phyloP scores from a whole-genome alignment of 2,888 invertebrate genomes.

The Mystacides longicornis region DNA sequence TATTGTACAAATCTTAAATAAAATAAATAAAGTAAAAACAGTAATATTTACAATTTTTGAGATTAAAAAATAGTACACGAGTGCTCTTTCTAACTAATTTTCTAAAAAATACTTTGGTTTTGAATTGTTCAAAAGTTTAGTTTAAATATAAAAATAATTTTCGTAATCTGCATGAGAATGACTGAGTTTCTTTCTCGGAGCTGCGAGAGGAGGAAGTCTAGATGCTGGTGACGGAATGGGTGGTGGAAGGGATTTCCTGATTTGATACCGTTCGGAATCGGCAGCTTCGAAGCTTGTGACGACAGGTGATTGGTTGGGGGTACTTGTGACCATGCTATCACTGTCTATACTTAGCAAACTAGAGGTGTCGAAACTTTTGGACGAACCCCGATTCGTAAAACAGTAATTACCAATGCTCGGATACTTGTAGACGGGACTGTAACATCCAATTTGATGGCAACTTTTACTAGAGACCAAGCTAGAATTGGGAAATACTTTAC shows the following conservation, averaged over 20 bases:
- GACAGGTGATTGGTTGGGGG: conserved; percentile 23
- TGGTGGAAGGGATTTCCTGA: conserved; percentile 9
- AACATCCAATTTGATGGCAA: conserved; percentile 31
- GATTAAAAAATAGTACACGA: neutral
- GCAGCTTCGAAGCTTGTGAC: conserved; percentile 16
- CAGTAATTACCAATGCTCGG: conserved; percentile 43
- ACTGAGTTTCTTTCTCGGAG: conserved; percentile 30
- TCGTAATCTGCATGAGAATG: conserved; percentile 55
- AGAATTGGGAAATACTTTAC: conserved; percentile 8
- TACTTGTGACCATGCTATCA: conserved; percentile 25
- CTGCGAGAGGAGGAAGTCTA: conserved; percentile 22
- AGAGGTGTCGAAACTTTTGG: conserved; percentile 30
- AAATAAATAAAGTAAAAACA: neutral
- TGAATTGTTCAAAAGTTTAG: conserved; percentile 4
- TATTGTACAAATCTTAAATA: too few relatives aligned
- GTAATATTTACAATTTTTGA: neutral
- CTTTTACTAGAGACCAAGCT: conserved; percentile 24
- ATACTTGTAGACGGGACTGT: conserved; percentile 46
- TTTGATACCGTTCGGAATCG: conserved; percentile 23
- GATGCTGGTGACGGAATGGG: conserved; percentile 11
- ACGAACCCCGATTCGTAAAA: conserved; percentile 29
- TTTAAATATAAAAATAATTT: conserved; percentile 59
- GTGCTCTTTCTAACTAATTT: neutral
- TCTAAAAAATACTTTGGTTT: conserved; percentile 6
- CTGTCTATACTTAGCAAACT: conserved; percentile 28